These are phyloP conservation scores for Scrobipalpa atriplicella DNA, from an alignment of 2,888 invertebrate species.

Conservation along the genomic window DNA sequence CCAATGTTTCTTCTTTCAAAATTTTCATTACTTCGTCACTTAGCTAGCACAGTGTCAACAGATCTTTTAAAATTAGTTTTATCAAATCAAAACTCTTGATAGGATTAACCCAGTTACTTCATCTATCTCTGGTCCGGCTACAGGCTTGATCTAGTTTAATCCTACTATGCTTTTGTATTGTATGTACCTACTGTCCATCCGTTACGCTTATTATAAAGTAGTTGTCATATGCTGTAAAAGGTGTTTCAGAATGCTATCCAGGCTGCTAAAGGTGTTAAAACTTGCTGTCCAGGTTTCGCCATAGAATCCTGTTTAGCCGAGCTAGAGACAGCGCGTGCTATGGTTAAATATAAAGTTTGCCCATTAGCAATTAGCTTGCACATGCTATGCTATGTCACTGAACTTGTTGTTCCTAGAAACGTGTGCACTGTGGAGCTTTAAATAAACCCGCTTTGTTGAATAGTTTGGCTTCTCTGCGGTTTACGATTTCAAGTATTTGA, in stretches of 20 bases:
- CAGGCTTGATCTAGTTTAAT: conserved; percentile 3
- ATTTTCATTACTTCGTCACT: background rate
- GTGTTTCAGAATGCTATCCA: background rate
- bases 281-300: conserved; percentile 39
- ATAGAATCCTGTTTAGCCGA: conserved; percentile 44
- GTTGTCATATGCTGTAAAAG: background rate
- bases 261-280: conserved; percentile 26
- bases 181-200: conserved; percentile 3
- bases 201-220: background rate
- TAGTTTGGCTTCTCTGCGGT: background rate
- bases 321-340: conserved; percentile 46
- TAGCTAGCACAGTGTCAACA: background rate
- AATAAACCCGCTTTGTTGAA: background rate
- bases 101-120: conserved; percentile 1
- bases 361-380: conserved; percentile 13
- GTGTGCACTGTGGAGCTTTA: background rate
- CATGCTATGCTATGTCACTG: conserved; percentile 23
- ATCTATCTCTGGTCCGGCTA: background rate
- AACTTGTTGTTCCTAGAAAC: conserved; percentile 11
- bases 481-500: background rate
- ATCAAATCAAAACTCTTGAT: background rate
- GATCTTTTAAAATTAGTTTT: background rate
- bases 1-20: too few relatives aligned
- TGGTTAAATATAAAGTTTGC: conserved; percentile 38
- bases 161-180: background rate